Base-by-base conservation (phyloP, 2,888 invertebrate genomes). In the Penaeus monodon region DNA sequence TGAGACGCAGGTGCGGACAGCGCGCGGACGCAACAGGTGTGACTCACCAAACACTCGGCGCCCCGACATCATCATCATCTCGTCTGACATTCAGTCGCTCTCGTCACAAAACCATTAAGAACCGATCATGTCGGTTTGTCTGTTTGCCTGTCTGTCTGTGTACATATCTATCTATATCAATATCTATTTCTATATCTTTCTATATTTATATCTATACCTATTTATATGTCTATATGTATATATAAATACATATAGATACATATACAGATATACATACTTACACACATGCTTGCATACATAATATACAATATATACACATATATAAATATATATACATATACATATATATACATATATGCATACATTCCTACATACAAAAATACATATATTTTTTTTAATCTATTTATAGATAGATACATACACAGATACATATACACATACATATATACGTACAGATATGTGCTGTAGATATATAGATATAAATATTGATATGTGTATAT, bases 271-370 rank as follows among this genome's bases (percentile, higher is more conserved):
- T 70, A n/a, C 0, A n/a, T 20, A 44, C 22, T 44, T 7, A 77
- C 1, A 77, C 0, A 77, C 3, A 7, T 20, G 22, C 4, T 2
- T 24, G 44, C 24, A 77, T 77, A 77, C 6, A 76, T 44, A 76
- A 76, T 44, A 76, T 38, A 29, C 38, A 76, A 76, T 44, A 77
- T 44, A 77, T 77, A 77, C 44, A 33, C n/a, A 77, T 77, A 77
- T 77, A 77, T 77, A 44, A 7, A 79, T 64, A 65, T 64, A 64
- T 27, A 79, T 27, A 29, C 29, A 73, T 29, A 73, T 73, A 73
- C 17, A 73, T 73, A 73, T 73, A 73, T 73, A 33, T 33, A 73
- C 33, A 73, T 33, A 73, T 73, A 29, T 29, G 29, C 33, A 73
- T 29, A 73, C 33, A 73, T 33, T 17, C 20, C 29, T 20, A 33